Evolutionary conservation across 2,888 invertebrate species (phyloP), one percentile per base, ranked within the genome.

Genomic region (Saturnia pavonia): DNA sequence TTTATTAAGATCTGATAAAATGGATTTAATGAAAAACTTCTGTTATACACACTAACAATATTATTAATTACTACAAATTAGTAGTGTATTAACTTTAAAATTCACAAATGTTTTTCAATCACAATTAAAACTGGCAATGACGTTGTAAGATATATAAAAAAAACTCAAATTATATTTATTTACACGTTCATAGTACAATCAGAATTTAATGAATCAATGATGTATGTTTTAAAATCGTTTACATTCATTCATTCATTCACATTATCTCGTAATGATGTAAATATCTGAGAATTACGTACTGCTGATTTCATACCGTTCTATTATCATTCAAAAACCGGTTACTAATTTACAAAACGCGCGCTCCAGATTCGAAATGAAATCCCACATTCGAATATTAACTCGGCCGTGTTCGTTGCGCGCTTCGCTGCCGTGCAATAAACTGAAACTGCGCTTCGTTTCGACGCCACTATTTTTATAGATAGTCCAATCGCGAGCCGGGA

Each of bases 391-490:
- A 57, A 57, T 45, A 70, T 71, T 78, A 80, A 80, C 76, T 74
- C 81, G 78, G 75, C 79, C 77, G 85, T 82, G 83, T 81, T 81
- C 82, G 76, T 76, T 74, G 78, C 78, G 78, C 78, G 76, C 80
- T 82, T 77, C 81, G 83, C 80, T 9, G 76, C 80, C 83, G 77
- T 81, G 83, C 80, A 82, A 80, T 82, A 84, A 76, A 85, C 88
- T 86, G 83, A 79, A 73, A 79, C 72, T 76, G 78, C 75, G 79
- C 74, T 84, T 60, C 73, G 72, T 71, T 69, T 71, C 72, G 72
- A 77, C 78, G 78, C 72, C 78, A 86, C 87, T 89, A 89, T 89
- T 89, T 89, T 87, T 86, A 87, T 82, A 81, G 80, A 80, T 81
- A 79, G 77, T 77, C 72, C 69, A 73, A 71, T 66, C 70, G 67